Percentiles rank a stretch among this genome's conserved stretches.
These are phyloP conservation scores for Eupelmus urozonus DNA, from an alignment of 2,888 invertebrate species.

Conservation along the genomic window DNA sequence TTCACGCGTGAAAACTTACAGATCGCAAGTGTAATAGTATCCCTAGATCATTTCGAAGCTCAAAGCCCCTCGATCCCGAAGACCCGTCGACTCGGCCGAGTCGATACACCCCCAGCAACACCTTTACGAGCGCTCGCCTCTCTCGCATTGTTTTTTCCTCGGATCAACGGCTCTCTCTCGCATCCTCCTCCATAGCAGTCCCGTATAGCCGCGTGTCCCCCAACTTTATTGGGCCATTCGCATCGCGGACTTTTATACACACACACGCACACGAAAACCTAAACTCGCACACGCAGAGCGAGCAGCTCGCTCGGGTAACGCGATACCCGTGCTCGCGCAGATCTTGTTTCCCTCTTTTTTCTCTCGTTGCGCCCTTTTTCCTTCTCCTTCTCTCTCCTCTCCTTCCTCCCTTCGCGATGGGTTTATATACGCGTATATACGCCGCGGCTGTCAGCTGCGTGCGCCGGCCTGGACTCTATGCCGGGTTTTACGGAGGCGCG, in stretches of 20 bases:
- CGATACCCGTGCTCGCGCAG: conserved; percentile 58
- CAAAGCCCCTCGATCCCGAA: no score
- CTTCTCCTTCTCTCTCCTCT: conserved; percentile 23
- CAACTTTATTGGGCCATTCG: conserved; percentile 65
- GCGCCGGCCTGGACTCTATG: conserved; percentile 55
- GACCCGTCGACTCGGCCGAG: no score
- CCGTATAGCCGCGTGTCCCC: conserved; percentile 59
- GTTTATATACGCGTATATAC: conserved; percentile 16
- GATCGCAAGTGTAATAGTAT: no score
- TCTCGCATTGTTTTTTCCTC: no score
- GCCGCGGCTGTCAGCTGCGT: conserved; percentile 35
- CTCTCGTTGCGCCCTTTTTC: conserved; percentile 26
- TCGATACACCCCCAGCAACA: no score
- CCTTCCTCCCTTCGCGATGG: conserved; percentile 9
- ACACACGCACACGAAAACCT: background rate
- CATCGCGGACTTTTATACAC: background rate
- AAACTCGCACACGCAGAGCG: conserved; percentile 2
- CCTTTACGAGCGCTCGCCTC: no score
- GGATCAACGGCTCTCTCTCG: no score
- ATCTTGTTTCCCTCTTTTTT: conserved; percentile 53
- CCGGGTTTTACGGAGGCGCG: conserved; percentile 23
- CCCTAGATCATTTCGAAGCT: no score
- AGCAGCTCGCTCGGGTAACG: conserved; percentile 58
- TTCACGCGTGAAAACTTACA: no score
- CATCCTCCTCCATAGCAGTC: no score